Conservation (phyloP, 1,140 invertebrate genomes). For the Pogonus chalceus region DNA sequence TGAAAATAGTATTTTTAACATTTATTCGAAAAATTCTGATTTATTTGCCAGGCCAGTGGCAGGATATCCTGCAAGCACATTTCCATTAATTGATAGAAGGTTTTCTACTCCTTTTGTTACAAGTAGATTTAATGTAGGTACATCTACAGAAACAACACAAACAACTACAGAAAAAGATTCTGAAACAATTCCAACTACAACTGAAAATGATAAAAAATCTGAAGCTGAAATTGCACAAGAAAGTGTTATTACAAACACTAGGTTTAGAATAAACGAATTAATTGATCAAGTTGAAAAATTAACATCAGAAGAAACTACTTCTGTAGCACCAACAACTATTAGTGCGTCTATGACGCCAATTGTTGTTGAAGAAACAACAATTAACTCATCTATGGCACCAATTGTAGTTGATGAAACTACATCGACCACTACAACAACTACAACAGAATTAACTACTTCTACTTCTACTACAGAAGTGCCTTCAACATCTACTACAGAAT, state of each 20-base stretch:
- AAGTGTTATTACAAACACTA: conserved; percentile 9
- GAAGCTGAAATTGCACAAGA: conserved; percentile 14
- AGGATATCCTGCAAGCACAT: not conserved
- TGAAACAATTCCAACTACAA: conserved; percentile 4
- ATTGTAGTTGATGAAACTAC: not conserved
- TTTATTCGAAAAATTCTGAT: conserved; percentile 9
- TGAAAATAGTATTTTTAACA: not conserved
- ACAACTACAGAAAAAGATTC: conserved; percentile 8
- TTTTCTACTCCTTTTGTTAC: not conserved
- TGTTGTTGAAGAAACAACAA: not conserved
- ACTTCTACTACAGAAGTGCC: no score
- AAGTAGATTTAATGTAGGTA: conserved; percentile 1
- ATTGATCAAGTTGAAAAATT: not conserved
- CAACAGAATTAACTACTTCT: not conserved
- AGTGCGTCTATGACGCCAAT: no score
- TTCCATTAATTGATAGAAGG: not conserved
- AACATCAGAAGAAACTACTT: not conserved
- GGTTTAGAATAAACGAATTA: not conserved
- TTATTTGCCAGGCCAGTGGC: not conserved
- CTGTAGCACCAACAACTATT: not conserved
- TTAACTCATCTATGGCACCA: no score
- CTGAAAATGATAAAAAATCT: conserved; percentile 10
- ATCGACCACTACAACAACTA: not conserved
- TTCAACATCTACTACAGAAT: no score
- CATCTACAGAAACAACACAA: conserved; percentile 1